Evolutionary conservation across 2,113 vertebrate genomes (phyloP).

Genomic region (Hassar affinis): DNA sequence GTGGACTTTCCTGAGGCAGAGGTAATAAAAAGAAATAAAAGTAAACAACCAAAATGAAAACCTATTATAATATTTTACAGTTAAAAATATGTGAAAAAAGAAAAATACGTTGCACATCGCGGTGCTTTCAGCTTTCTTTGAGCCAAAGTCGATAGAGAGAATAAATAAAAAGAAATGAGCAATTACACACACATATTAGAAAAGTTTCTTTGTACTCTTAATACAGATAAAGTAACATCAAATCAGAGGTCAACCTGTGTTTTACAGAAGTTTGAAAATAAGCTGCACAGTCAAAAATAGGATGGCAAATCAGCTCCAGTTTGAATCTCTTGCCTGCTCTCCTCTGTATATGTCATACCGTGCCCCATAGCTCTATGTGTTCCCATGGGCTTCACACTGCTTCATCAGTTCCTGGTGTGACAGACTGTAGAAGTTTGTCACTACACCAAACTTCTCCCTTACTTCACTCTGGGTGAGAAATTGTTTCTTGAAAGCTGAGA

Average conservation of each 20-base stretch:
- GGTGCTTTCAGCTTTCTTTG: neutral
- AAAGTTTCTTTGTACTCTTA: neutral
- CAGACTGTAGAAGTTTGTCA: constrained; percentile 28
- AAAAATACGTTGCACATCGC: neutral
- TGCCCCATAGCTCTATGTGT: constrained; percentile 13
- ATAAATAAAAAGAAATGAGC: neutral
- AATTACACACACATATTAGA: neutral
- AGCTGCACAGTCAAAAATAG: neutral
- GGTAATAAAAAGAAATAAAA: neutral
- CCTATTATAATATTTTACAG: neutral
- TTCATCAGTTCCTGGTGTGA: constrained; percentile 15
- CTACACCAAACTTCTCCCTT: constrained; percentile 17
- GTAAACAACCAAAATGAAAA: neutral
- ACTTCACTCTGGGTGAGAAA: neutral
- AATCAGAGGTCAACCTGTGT: neutral
- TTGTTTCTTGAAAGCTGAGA: constrained; percentile 1
- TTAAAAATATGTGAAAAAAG: neutral
- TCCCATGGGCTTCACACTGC: constrained; percentile 13
- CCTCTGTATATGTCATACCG: constrained; percentile 10
- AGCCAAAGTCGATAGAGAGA: neutral
- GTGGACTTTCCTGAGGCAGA: neutral
- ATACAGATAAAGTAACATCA: neutral
- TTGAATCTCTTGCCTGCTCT: neutral
- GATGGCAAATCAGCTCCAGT: neutral
- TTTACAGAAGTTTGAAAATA: neutral